Conservation (phyloP, 1,140 invertebrate genomes). For the Hyles euphorbiae region DNA sequence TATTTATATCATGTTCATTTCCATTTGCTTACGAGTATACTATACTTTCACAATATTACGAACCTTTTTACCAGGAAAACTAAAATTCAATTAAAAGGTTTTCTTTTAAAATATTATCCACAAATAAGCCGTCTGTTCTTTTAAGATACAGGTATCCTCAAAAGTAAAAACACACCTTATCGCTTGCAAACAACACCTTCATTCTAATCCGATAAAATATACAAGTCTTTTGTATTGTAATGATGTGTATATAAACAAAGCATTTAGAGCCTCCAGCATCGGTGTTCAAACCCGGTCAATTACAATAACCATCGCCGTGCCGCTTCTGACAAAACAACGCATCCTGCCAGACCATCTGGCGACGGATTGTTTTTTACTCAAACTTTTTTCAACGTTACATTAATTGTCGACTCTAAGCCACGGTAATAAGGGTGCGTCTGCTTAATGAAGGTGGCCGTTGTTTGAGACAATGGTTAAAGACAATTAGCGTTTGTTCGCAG, state of each 20-base stretch:
- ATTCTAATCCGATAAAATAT: not conserved
- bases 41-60: too few species aligned
- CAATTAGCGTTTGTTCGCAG: constrained; percentile 41
- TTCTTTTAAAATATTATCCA: constrained; percentile 40
- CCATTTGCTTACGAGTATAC: too few species aligned
- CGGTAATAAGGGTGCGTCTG: constrained; percentile 1
- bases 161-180: too few species aligned
- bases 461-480: constrained; percentile 31
- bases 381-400: not conserved
- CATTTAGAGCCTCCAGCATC: constrained; percentile 24
- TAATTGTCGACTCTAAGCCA: constrained; percentile 12
- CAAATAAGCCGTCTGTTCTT: constrained; percentile 15
- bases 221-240: not conserved
- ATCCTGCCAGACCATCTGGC: constrained; percentile 52
- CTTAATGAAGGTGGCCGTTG: constrained; percentile 13
- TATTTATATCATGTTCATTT: too few species aligned
- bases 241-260: constrained; percentile 33
- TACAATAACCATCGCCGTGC: constrained; percentile 46
- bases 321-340: constrained; percentile 40
- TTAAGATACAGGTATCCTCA: too few species aligned
- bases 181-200: not conserved
- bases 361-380: constrained; percentile 19
- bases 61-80: not conserved
- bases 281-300: constrained; percentile 15
- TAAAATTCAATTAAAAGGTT: not conserved